Evolutionary conservation across 2,888 invertebrate genomes (phyloP), one percentile per base, ranked within the genome.

Genomic region (Pseudococcus viburni): DNA sequence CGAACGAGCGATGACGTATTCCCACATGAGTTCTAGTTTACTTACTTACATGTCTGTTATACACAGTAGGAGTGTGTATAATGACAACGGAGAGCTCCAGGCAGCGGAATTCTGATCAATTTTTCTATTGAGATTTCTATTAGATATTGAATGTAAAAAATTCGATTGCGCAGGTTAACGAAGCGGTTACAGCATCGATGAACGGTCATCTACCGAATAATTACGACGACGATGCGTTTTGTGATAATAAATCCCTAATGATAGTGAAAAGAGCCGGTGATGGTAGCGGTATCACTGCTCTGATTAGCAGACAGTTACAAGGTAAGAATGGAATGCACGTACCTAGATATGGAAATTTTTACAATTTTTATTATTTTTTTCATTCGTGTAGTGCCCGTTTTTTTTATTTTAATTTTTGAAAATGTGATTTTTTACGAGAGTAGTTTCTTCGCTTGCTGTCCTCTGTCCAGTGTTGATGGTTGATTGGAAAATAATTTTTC

Each of bases 221-320:
- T 84, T 95, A 95, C 90, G 90, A 90, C 77, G 90, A 90, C 19
- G 90, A 90, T 39, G 22, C 51, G 19, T 89, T 90, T n/a, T 93
- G 94, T 15, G 95, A 95, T 90, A 95, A 95, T 90, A 96, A 95
- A 90, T 95, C 95, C 22, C 95, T 95, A 94, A 92, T 95, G 90
- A 94, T 95, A 85, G 94, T 95, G 89, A 96, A 96, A 92, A 95
- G 95, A 91, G 92, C 94, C 0, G 94, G 94, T 4, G 95, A 95
- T 90, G 95, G 95, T 87, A 95, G 95, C 89, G 95, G 95, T 90
- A 94, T 96, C 92, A 95, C 95, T 80, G 95, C 95, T 86, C 92
- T 95, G 90, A 94, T 96, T 90, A 95, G 95, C 92, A 92, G 95
- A 90, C 95, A 96, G 92, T 92, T 95, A 90, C 95, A 95, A 94